Conservation (phyloP, 2,888 invertebrate species). For the Danaus chrysippus region DNA sequence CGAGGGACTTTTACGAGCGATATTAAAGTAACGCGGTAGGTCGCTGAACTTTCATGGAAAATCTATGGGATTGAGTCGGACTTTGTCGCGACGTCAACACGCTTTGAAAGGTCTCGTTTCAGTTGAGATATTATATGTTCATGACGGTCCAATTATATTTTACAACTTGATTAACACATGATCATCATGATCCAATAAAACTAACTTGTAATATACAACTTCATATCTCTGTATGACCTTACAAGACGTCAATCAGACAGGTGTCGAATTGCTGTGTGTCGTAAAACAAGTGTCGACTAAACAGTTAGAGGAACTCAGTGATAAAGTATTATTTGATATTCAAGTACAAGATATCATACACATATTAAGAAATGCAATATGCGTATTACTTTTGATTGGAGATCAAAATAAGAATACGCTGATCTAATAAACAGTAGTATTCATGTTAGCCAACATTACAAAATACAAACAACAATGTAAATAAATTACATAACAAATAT, state of each 20-base stretch:
- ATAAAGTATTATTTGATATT: not conserved
- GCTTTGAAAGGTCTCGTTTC: too few species aligned
- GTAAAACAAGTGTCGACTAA: constrained; percentile 2
- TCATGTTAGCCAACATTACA: not conserved
- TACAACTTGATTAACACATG: too few species aligned
- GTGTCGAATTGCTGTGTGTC: not conserved
- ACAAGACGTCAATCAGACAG: not conserved
- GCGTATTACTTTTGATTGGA: not conserved
- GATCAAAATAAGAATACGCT: too few species aligned
- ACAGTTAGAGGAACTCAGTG: constrained; percentile 1
- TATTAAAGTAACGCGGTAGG: constrained; percentile 51
- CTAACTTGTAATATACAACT: not conserved
- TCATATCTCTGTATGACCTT: not conserved
- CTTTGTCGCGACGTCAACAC: not conserved
- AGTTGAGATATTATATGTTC: too few species aligned
- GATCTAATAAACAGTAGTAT: not conserved
- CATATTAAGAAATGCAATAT: not conserved
- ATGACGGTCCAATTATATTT: too few species aligned
- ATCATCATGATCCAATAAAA: too few species aligned
- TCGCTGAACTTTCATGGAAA: constrained; percentile 56
- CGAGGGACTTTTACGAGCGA: constrained; percentile 61
- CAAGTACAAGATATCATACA: not conserved
- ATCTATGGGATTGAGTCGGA: constrained; percentile 13
- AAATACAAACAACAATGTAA: not conserved
- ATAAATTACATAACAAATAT: constrained; percentile 2